These are phyloP conservation scores for Mylabris phalerata DNA, from an alignment of 1,140 invertebrate genomes.

Conservation along the genomic window DNA sequence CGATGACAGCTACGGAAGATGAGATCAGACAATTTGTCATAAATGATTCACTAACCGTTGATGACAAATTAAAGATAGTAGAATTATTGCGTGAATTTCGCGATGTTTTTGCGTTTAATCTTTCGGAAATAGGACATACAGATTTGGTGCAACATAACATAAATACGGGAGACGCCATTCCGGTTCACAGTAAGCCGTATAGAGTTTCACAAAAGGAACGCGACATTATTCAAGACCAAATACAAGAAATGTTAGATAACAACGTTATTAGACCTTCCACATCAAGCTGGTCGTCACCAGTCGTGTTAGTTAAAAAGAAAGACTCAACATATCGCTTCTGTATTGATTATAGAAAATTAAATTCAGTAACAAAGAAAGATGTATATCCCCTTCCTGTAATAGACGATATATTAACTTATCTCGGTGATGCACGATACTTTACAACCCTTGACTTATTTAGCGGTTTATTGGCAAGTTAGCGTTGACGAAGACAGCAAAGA, in stretches of 20 bases:
- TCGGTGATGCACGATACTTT: background rate
- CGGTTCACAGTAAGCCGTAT: slow-evolving; percentile 27
- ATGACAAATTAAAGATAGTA: too few relatives aligned
- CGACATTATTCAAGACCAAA: slow-evolving; percentile 19
- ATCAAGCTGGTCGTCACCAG: slow-evolving; percentile 18
- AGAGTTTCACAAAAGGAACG: slow-evolving; percentile 23
- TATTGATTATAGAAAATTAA: slow-evolving; percentile 6
- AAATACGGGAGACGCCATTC: background rate
- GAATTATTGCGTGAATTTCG: too few relatives aligned
- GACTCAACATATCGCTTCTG: slow-evolving; percentile 4
- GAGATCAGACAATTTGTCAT: too few relatives aligned
- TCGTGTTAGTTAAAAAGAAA: slow-evolving; percentile 7
- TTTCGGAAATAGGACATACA: background rate
- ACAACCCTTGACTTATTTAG: slow-evolving; percentile 39
- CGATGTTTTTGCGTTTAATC: background rate
- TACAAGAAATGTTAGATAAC: slow-evolving; percentile 23
- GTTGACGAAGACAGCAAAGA: background rate
- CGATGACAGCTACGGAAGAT: too few relatives aligned
- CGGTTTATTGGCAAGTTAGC: slow-evolving; percentile 46
- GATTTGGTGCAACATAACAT: background rate
- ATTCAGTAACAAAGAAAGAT: background rate
- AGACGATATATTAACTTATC: background rate
- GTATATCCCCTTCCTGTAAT: too few relatives aligned
- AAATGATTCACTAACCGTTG: too few relatives aligned
- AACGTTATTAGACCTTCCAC: slow-evolving; percentile 2